Base-by-base conservation (phyloP, 2,113 vertebrate genomes). In the Ardeotis arabs region DNA sequence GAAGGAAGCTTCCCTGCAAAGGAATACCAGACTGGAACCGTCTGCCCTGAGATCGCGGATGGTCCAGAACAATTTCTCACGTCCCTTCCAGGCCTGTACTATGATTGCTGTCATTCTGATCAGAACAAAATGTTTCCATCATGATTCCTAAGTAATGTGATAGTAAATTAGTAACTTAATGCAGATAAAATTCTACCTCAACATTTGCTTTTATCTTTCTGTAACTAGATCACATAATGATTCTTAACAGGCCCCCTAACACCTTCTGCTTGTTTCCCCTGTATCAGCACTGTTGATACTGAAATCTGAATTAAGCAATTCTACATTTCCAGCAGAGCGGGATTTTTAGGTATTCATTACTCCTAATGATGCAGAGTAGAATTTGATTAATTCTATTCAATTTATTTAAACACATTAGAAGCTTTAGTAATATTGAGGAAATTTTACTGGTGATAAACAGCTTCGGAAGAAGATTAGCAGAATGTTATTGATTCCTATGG, bases 311-410 rank as follows among this genome's bases (percentile, higher is more conserved):
- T 90, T 59, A 67, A 93, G 66, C 67, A 84, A 76, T 81, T 95
- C 70, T 87, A 49, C 19, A 62, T 93, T 97, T 97, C 66, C 75
- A 95, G 77, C 60, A 89, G 84, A 96, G 86, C 18, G 85, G 20
- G 73, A 87, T 22, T 91, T 93, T 91, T 78, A 97, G 82, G 66
- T 96, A 60, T 95, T 97, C 74, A 94, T 97, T 96, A 95, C 56
- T 95, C 27, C 69, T 96, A 92, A 96, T 89, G 82, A 95, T 70
- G 68, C 28, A 95, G 64, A 85, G 84, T 37, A 91, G 44, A 85
- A 95, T 94, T 94, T 97, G 91, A 97, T 97, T 97, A 97, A 97
- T 97, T 95, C 69, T 86, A 89, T 89, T 95, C 87, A 87, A 85
- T 96, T 96, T 96, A 97, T 97, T 97, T 96, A 87, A 91, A 92